Base-by-base conservation (phyloP, 2,113 vertebrate genomes). In the Sarotherodon lohbergeri region DNA sequence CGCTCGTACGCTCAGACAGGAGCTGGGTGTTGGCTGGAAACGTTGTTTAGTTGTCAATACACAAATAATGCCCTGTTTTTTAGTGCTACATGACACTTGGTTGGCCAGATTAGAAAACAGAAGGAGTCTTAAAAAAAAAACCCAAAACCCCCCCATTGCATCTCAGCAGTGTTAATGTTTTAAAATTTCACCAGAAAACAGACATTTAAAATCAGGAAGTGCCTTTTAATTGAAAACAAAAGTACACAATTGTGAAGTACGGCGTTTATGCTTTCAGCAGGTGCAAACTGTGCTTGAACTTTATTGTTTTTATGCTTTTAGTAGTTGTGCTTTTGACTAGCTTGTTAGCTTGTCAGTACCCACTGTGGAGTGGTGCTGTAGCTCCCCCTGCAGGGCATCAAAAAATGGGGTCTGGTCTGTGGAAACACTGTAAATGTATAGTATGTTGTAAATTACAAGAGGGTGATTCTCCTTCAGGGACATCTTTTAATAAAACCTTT, bases 381-480 rank as follows among this genome's bases (percentile, higher is more conserved):
- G 91, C 91, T 9, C 94, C 88, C 78, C 80, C 91, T 91, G 88
- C 80, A 66, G 91, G 29, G 43, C 16, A 59, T 83, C 10, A 43
- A 29, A 5, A 9, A 61, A 57, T 27, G 4, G 57, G 81, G 14
- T 86, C 14, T 84, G 56, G 73, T 82, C 43, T 92, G 73, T 88
- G 55, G 43, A 88, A 59, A 22, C 9, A 24, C 27, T 89, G 87
- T 73, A 90, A 85, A 89, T 94, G 61, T 91, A 87, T 27, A 84
- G 48, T 54, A 73, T 84, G 66, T 78, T 94, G 90, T 93, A 92
- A 88, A 94, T 94, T 91, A 54, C 7, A 36, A 90, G 34, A 9
- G 12, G 10, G 27, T 7, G 56, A 48, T 10, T 57, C 32, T 83
- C 46, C 36, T 89, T 85, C 9, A 41, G 19, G 82, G 82, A 81